Base-by-base conservation (phyloP, 2,113 vertebrate genomes). In the Reinhardtius hippoglossoides region DNA sequence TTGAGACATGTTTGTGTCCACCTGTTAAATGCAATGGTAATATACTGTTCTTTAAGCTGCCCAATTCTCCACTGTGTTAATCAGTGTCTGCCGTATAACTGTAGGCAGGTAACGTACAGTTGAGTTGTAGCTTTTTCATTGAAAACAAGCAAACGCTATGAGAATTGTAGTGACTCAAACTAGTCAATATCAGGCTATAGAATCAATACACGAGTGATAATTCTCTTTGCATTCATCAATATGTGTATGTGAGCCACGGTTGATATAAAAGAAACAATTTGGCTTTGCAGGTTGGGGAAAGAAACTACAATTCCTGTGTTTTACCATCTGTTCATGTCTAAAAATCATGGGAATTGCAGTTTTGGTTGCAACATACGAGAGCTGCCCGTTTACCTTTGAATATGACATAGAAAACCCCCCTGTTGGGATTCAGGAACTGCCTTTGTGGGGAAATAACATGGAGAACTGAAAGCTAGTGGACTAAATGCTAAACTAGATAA, bases 391-490 rank as follows among this genome's bases (percentile, higher is more conserved):
- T 40, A 23, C 20, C 44, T 15, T 46, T n/a, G 14, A 73, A 48
- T 67, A 42, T 18, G 13, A 23, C 27, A 81, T 60, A 74, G 71
- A 79, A 65, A 31, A 31, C 5, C 5, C 55, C 14, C 1, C n/a
- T 18, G 3, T 18, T 4, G 4, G 5, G 14, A 20, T 18, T 18
- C 14, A 50, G 46, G 20, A 54, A 21, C 48, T 24, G 37, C 24
- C 55, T 9, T 56, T 72, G 54, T 21, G n/a, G 52, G 68, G 66
- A 81, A 84, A 66, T 15, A 0, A n/a, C 12, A 14, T 1, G 31
- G 18, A 62, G 4, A 59, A 9, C 24, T 65, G 71, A 40, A 48
- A 46, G 24, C 55, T 31, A 46, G 23, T 14, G 26, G 16, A 66
- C 50, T 9, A 46, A 31, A 55, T n/a, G 37, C 40, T 69, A 40